These are phyloP conservation scores for Vanessa atalanta DNA, from an alignment of 1,140 invertebrate species.

Conservation along the genomic window DNA sequence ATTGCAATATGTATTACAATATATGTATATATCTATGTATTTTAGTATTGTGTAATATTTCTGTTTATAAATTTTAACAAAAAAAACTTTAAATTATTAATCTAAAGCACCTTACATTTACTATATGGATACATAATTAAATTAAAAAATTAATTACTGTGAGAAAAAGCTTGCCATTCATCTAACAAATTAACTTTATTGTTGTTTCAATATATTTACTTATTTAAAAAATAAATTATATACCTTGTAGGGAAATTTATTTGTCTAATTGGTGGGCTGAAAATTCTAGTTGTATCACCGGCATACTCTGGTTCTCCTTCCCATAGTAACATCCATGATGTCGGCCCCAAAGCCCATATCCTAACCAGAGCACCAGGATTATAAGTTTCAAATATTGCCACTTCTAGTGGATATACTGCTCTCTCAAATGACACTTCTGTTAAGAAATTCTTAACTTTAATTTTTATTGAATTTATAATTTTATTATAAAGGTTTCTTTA, in stretches of 20 bases:
- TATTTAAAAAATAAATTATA: neutral
- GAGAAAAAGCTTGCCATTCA: too few relatives aligned
- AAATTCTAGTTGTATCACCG: conserved; percentile 85
- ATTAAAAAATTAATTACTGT: too few relatives aligned
- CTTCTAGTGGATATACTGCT: conserved; percentile 87
- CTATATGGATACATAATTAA: too few relatives aligned
- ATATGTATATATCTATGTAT: too few relatives aligned
- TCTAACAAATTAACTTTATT: too few relatives aligned
- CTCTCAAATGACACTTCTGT: conserved; percentile 88
- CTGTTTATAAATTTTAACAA: too few relatives aligned
- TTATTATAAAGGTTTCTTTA: too few relatives aligned
- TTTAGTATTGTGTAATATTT: too few relatives aligned
- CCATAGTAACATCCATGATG: conserved; percentile 89
- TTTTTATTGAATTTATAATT: neutral
- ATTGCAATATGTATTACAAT: too few relatives aligned
- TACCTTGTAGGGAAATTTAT: conserved; percentile 85
- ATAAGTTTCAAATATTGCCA: conserved; percentile 93
- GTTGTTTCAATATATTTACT: neutral
- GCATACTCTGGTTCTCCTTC: conserved; percentile 85
- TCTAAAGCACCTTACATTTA: too few relatives aligned
- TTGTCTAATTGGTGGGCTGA: conserved; percentile 86
- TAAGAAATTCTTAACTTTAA: conserved; percentile 36
- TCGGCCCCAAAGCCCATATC: conserved; percentile 85
- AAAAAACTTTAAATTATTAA: too few relatives aligned
- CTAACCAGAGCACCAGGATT: conserved; percentile 93